Base-by-base conservation (phyloP, 2,797 vertebrate genomes). In the Vireo griseus region DNA sequence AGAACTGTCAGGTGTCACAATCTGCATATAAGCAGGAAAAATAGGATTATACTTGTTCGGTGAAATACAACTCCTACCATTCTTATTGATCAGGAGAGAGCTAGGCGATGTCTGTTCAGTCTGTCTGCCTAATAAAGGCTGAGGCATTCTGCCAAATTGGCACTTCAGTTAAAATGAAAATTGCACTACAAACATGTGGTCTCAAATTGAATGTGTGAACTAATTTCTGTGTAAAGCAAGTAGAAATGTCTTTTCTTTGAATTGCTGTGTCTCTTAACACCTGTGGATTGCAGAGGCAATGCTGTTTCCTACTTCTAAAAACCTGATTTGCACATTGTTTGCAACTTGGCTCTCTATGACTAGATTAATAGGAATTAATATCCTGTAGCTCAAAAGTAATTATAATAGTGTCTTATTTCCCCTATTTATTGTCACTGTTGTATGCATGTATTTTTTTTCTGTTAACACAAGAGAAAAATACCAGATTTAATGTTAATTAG, bases 71-170 rank as follows among this genome's bases (percentile, higher is more conserved):
- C 84, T 97, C 76, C 76, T 93, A 88, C 90, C 94, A 86, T 96
- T 97, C 95, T 95, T 96, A 93, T 96, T 94, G 93, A 92, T 93
- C 91, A 85, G 86, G 76, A 94, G 94, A 96, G 92, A 95, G 91
- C 93, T 76, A 44, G 52, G 76, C 5, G 1, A 48, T 80, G 57
- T 89, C 93, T 90, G 59, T 96, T 96, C 78, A 77, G 90, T 84
- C 76, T 61, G 66, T 86, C 58, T 94, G 63, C 86, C 88, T 95
- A 48, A 86, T 65, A 84, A 90, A 95, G 92, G 51, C 86, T 75
- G 91, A 84, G 83, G 77, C 76, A 25, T 90, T 88, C 93, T 95
- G 94, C 84, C 92, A 92, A 69, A 69, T 13, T 71, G 81, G 71
- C 61, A 80, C 55, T 88, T 78, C 37, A 63, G 55, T 90, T 77